Evolutionary conservation across 2,888 invertebrate genomes (phyloP), one percentile per base, ranked within the genome.

Genomic region (Rhagophthalmus giganteus): DNA sequence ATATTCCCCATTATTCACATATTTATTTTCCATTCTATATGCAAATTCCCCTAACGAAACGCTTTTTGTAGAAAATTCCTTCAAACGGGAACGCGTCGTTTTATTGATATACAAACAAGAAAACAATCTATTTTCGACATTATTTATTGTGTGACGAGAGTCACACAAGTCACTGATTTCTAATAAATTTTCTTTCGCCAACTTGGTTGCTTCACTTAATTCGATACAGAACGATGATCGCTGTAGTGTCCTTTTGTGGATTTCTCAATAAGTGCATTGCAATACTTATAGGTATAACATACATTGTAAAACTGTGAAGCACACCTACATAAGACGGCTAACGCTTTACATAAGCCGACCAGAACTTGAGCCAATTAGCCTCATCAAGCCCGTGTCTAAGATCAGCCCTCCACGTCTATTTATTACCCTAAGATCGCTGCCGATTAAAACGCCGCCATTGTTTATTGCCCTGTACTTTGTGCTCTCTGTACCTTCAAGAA

Each of bases 281-380:
- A 41, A 33, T 44, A n/a, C n/a, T n/a, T n/a, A n/a, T n/a, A n/a
- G n/a, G n/a, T n/a, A n/a, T n/a, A n/a, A n/a, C n/a, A 39, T 41
- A 34, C 34, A 41, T 34, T 49, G 41, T 41, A 37, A 41, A 41
- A 49, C 28, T 41, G 41, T 35, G n/a, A 56, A 54, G 50, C 51
- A 59, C 59, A 57, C 59, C 59, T 57, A 57, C 55, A 46, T 40
- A 40, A 42, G 51, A 52, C 51, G 41, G 54, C 37, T 47, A 54
- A 41, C 39, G 52, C 51, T 55, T 54, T 59, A 57, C 55, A 51
- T 59, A 54, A 54, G 54, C 57, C 57, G 54, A 48, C 48, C 53
- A 55, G 51, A 55, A 55, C 55, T 57, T 57, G 51, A 55, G 50
- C 59, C 59, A 59, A 59, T 59, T 59, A 59, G 59, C 55, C 59